These are phyloP conservation scores for Cottus gobio DNA, from an alignment of 2,113 vertebrate genomes.

Conservation along the genomic window DNA sequence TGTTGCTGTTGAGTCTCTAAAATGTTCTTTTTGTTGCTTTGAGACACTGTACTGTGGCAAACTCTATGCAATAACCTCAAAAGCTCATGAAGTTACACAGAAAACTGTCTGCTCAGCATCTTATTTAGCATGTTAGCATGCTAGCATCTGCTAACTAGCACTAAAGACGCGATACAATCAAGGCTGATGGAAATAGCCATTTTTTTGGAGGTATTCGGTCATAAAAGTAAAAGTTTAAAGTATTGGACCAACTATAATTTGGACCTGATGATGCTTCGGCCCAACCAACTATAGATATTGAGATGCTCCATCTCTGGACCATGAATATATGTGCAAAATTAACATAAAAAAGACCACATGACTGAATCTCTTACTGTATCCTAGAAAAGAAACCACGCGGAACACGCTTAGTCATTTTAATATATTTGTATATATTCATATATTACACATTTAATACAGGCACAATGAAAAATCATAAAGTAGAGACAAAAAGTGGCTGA, in stretches of 20 bases:
- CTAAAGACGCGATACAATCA: not conserved
- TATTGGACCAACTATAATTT: too few relatives aligned
- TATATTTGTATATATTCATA: constrained; percentile 89
- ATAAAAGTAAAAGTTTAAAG: not conserved
- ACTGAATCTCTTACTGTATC: not conserved
- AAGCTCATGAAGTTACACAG: not conserved
- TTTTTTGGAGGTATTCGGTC: not conserved
- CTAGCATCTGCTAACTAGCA: too few relatives aligned
- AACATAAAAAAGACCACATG: too few relatives aligned
- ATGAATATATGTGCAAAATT: not conserved
- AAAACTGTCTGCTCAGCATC: not conserved
- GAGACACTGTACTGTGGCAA: not conserved
- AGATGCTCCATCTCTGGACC: not conserved
- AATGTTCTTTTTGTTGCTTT: not conserved
- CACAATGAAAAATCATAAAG: constrained; percentile 84
- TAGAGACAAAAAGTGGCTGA: constrained; percentile 84
- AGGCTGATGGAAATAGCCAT: not conserved
- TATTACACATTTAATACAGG: constrained; percentile 97
- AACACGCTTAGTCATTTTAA: constrained; percentile 75
- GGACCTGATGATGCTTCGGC: too few relatives aligned
- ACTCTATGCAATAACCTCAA: not conserved
- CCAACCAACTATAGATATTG: not conserved
- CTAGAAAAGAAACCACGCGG: constrained; percentile 40
- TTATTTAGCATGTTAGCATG: too few relatives aligned
- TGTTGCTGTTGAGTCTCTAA: not conserved